Base-by-base conservation (phyloP, 2,113 vertebrate species). In the Motacilla alba region DNA sequence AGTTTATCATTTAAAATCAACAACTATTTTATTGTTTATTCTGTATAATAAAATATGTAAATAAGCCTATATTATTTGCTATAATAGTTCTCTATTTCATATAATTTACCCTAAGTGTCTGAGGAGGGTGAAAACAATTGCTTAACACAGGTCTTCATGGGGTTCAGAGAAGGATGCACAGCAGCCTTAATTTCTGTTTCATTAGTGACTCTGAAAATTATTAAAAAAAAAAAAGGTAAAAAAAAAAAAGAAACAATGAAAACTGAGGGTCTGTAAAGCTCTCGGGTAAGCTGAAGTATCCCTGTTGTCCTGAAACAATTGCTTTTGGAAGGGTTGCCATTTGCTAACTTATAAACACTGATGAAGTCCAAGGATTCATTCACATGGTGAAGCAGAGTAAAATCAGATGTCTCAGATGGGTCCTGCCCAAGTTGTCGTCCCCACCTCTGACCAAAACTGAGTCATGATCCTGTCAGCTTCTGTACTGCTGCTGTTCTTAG, bases 1-100 rank as follows among this genome's bases (percentile, higher is more conserved):
- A 98, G 98, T 98, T 99, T 99, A 99, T 99, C 98, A 98, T 98
- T 99, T 98, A 98, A 98, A 98, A 96, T 96, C 97, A 92, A n/a
- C 20, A 90, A 15, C 33, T 58, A 43, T 75, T 94, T 93, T 69
- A 39, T 56, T 89, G 47, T 64, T 89, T n/a, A 78, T 33, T 92
- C 82, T 93, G 35, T 78, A 30, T 49, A 78, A 72, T 67, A 70
- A 80, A 91, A 37, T 6, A 14, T 24, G 6, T 62, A 70, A 28
- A 47, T 62, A 77, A 67, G 8, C 10, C 33, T 62, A 13, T 9
- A 16, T 55, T 37, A 62, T 69, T 80, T 93, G 23, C 70, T 62
- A 26, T 10, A 37, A 27, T 27, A 35, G 9, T 58, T 64, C 11
- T 41, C 50, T 58, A 5, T 74, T 80, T 85, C 60, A 6, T 43